These are phyloP conservation scores for Embiotoca jacksoni DNA, from an alignment of 2,113 vertebrate genomes.

Conservation along the genomic window DNA sequence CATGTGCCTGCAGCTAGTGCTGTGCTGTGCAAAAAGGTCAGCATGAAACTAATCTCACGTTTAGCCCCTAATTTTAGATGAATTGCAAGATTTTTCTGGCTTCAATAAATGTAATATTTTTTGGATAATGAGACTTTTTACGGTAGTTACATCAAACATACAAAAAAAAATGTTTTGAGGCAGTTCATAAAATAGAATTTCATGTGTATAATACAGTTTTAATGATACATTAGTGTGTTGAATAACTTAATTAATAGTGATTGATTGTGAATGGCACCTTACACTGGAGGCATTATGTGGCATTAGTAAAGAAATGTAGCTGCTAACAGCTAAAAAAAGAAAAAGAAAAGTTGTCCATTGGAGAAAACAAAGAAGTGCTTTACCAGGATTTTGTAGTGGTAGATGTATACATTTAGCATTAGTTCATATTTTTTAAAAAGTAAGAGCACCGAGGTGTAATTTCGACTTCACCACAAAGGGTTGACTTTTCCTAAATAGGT, in stretches of 20 bases:
- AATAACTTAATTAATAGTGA: slow-evolving; percentile 20
- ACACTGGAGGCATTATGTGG: slow-evolving; percentile 16
- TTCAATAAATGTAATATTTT: slow-evolving; percentile 35
- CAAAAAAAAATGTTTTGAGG: slow-evolving; percentile 15
- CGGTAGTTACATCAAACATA: slow-evolving; percentile 25
- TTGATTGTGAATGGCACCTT: slow-evolving; percentile 21
- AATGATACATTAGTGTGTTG: slow-evolving; percentile 1
- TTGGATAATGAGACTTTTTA: neutral
- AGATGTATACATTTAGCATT: neutral
- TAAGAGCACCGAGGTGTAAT: neutral
- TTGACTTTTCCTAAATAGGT: slow-evolving; percentile 26
- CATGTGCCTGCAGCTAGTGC: neutral
- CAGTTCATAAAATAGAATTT: slow-evolving; percentile 7
- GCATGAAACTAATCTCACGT: slow-evolving; percentile 6
- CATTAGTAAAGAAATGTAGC: slow-evolving; percentile 21
- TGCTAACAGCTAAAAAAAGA: slow-evolving; percentile 8
- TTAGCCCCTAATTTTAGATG: slow-evolving; percentile 6
- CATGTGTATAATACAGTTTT: slow-evolving; percentile 24
- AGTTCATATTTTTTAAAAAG: neutral
- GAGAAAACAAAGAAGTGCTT: slow-evolving; percentile 10
- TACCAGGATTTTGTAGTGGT: neutral
- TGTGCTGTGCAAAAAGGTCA: slow-evolving; percentile 2
- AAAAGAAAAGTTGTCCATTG: neutral
- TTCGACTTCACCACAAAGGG: neutral
- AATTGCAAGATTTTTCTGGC: slow-evolving; percentile 26